Percentiles rank a stretch among this genome's conserved stretches.
Evolutionary conservation across 2,113 vertebrate species (phyloP).

Genomic region (Elanus axillaris): DNA sequence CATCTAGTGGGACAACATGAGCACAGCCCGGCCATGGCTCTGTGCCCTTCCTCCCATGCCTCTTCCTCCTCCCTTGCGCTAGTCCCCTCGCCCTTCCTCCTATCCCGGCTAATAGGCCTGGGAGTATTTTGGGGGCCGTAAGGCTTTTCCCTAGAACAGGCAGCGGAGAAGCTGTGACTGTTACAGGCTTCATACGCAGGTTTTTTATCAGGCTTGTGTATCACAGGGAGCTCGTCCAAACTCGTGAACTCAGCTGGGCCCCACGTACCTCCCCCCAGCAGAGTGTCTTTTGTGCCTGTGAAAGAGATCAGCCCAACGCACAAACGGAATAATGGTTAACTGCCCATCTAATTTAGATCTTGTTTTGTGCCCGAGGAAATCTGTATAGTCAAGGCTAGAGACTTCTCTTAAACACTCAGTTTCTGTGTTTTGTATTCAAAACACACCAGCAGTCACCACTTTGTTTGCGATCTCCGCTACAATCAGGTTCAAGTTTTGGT

Average conservation of each 20-base stretch:
- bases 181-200: not conserved
- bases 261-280: accelerated
- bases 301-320: not conserved
- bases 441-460: not conserved
- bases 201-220: not conserved
- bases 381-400: not conserved
- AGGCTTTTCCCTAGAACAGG: not conserved
- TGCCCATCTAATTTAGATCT: not conserved
- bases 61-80: not conserved
- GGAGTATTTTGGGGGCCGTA: not conserved
- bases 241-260: not conserved
- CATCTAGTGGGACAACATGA: conserved; percentile 28
- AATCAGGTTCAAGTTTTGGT: not conserved
- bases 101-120: not conserved
- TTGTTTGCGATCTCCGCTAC: not conserved
- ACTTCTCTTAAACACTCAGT: not conserved
- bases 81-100: not conserved
- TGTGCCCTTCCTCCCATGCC: not conserved
- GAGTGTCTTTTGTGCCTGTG: not conserved
- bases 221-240: not conserved
- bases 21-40: not conserved
- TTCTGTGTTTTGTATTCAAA: not conserved
- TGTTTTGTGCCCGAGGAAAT: not conserved
- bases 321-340: not conserved
- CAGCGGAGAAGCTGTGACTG: not conserved